Evolutionary conservation across 2,797 vertebrate species (phyloP), one percentile per base, ranked within the genome.

Genomic region (Halcyon chelicuti): DNA sequence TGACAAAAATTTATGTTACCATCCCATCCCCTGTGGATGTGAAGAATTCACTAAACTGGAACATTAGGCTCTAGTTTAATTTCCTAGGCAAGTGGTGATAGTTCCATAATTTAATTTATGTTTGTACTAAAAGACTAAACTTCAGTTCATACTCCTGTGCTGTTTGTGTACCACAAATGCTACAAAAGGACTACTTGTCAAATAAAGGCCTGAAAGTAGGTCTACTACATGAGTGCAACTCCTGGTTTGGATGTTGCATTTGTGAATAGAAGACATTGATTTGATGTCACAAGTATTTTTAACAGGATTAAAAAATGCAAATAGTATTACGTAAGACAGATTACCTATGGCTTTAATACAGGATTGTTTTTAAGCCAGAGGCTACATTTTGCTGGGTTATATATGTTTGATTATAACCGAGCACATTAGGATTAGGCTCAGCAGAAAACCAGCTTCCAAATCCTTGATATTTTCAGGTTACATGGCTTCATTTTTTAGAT

Each of bases 241-340:
- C 52, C 55, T 46, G 8, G 13, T 91, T 92, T 95, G 66, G 66
- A 71, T 81, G 65, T 75, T 91, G 55, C 31, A 26, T 91, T 88
- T 92, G 55, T 16, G 37, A 91, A 52, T 76, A 91, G 82, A 75
- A 94, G 88, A 73, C 60, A 95, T 92, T 67, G 74, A 97, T 96
- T 95, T 90, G 63, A 92, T 97, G 84, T 96, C 90, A 84, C 70
- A 87, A 75, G 73, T 93, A 71, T 89, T 96, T 92, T 97, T 84
- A 97, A 73, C 75, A 93, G 89, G 82, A 93, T 95, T 97, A 68
- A n/a, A 65, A 92, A 93, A 96, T 96, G 57, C 80, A 97, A 96
- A 95, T 96, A 94, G 68, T 61, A 87, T 96, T 96, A 96, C 72
- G 72, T 96, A 96, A 96, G 68, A 86, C 65, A 94, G 96, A 97